Evolutionary conservation across 92 coral and sea anemone species (phyloP).

Genomic region (Virgularia gustaviana): DNA sequence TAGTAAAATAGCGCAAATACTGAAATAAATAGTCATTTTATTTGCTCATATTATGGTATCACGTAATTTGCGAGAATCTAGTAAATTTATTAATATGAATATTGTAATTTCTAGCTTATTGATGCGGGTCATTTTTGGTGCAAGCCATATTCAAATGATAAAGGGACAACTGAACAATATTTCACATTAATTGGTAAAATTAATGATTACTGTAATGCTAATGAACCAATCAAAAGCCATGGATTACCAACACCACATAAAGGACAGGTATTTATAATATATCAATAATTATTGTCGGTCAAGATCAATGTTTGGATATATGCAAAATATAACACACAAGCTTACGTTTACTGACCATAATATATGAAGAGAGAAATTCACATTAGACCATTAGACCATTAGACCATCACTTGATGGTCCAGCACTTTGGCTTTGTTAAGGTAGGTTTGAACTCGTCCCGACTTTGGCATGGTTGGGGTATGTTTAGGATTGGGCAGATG

Average conservation of each 20-base stretch:
- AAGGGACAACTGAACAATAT: slow-evolving; percentile 57
- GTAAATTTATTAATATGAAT: too few species aligned
- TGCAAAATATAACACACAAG: too few species aligned
- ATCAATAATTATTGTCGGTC: not conserved
- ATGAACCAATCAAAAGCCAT: slow-evolving; percentile 50
- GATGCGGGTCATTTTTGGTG: slow-evolving; percentile 85
- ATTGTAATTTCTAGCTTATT: slow-evolving; percentile 47
- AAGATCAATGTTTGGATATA: not conserved
- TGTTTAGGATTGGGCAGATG: not conserved
- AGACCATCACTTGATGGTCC: too few species aligned
- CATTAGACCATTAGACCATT: too few species aligned
- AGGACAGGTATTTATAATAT: slow-evolving; percentile 49
- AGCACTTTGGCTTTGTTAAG: too few species aligned
- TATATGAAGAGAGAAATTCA: too few species aligned
- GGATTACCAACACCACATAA: slow-evolving; percentile 39
- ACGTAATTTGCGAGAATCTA: not conserved
- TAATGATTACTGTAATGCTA: slow-evolving; percentile 66
- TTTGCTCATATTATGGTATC: slow-evolving; percentile 1
- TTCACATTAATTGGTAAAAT: slow-evolving; percentile 70
- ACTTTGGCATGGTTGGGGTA: too few species aligned
- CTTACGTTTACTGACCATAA: too few species aligned
- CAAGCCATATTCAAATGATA: slow-evolving; percentile 21
- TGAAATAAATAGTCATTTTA: slow-evolving; percentile 36
- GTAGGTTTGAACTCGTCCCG: too few species aligned
- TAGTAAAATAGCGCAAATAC: slow-evolving; percentile 9